Evolutionary conservation across 2,888 invertebrate genomes (phyloP).

Genomic region (Tinea semifulvella): DNA sequence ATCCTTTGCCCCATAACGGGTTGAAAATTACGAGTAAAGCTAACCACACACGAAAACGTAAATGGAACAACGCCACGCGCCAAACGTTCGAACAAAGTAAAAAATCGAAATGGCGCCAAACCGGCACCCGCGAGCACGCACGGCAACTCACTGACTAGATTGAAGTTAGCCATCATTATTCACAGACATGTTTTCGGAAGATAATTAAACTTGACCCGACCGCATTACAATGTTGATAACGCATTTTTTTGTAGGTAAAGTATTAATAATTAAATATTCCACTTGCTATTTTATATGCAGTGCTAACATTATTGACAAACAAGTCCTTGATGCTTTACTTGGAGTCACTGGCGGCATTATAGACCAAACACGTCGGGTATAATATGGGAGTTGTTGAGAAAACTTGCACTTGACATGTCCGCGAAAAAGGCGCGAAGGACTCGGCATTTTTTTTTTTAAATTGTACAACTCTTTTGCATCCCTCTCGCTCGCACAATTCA

Average conservation of each 20-base stretch:
- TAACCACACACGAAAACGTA: neutral
- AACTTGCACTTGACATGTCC: too few species aligned
- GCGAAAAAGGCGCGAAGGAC: too few species aligned
- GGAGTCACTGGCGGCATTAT: too few species aligned
- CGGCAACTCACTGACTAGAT: slow-evolving; percentile 3
- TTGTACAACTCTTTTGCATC: too few species aligned
- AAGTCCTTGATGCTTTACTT: too few species aligned
- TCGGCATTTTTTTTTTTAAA: too few species aligned
- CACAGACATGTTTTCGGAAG: slow-evolving; percentile 1
- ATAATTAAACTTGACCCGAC: slow-evolving; percentile 8
- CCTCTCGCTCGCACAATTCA: too few species aligned
- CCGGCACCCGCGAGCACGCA: slow-evolving; percentile 2
- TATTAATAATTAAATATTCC: slow-evolving; percentile 3
- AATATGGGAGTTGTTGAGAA: too few species aligned
- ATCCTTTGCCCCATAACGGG: too few species aligned
- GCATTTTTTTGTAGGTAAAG: neutral
- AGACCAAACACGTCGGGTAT: too few species aligned
- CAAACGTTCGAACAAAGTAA: slow-evolving; percentile 1
- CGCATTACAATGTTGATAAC: neutral
- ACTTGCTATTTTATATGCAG: too few species aligned
- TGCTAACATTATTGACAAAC: too few species aligned
- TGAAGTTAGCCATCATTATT: neutral
- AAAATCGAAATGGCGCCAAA: neutral
- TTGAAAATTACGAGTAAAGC: neutral
- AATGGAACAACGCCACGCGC: slow-evolving; percentile 5